Percentiles rank a stretch among this genome's conserved stretches.
phyloP scores from a whole-genome alignment of 1,140 invertebrate genomes.

The Dufourea novaeangliae region DNA sequence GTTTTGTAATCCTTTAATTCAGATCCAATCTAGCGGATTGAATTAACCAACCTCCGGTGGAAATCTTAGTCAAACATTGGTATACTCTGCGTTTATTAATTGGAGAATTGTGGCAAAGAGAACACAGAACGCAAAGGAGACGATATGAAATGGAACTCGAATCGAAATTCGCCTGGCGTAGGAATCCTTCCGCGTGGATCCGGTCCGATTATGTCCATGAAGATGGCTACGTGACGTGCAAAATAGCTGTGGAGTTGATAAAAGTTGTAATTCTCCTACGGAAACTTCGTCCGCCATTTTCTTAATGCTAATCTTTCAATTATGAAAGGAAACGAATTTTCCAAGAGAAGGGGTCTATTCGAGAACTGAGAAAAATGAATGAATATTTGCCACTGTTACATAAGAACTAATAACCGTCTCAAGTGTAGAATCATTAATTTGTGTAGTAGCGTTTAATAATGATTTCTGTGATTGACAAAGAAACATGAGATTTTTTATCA shows the following conservation, averaged over 20 bases:
- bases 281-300: not conserved
- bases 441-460: too few relatives aligned
- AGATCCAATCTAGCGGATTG: constrained; percentile 9
- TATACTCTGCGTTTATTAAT: not conserved
- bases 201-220: too few relatives aligned
- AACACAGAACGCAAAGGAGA: constrained; percentile 11
- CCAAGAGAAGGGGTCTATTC: not conserved
- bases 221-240: not conserved
- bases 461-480: too few relatives aligned
- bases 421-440: too few relatives aligned
- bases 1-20: not conserved
- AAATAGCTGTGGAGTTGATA: not conserved
- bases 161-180: not conserved
- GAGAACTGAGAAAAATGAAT: too few relatives aligned
- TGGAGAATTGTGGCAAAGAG: not conserved
- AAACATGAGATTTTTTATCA: not conserved
- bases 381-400: too few relatives aligned
- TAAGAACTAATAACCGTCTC: too few relatives aligned
- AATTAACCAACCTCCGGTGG: not conserved
- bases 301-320: not conserved
- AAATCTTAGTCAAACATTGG: not conserved
- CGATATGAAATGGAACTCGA: not conserved
- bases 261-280: not conserved
- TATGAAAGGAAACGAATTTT: not conserved
- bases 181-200: not conserved